A percentile compares a stretch with the other conserved stretches of the same genome.
phyloP scores from a whole-genome alignment of 2,888 invertebrate genomes.

The Chironomus tentans region DNA sequence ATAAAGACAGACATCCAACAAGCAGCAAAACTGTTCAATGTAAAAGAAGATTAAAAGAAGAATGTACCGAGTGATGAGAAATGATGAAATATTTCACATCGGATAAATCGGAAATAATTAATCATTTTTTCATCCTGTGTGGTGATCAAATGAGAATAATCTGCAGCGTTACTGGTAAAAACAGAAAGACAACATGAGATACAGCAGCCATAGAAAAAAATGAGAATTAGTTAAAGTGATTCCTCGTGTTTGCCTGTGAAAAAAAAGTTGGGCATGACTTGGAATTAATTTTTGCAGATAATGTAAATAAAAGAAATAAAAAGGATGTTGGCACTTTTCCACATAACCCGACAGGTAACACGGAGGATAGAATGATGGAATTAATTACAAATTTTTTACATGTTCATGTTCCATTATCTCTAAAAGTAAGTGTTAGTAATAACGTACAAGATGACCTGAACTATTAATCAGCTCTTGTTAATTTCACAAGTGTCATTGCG shows the following conservation, averaged over 20 bases:
- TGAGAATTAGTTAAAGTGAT: not conserved
- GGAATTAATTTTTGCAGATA: conserved; percentile 2
- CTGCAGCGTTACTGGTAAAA: too few species aligned
- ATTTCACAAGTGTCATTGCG: not conserved
- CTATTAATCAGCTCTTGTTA: conserved; percentile 4
- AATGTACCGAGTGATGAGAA: not conserved
- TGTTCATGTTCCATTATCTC: not conserved
- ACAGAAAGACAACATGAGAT: too few species aligned
- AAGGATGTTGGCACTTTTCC: not conserved
- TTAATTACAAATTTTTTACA: not conserved
- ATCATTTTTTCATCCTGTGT: not conserved
- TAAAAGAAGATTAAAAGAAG: not conserved
- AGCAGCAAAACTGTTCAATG: too few species aligned
- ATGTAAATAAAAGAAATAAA: not conserved
- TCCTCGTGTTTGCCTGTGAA: not conserved
- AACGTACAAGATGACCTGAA: not conserved
- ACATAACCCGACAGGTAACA: not conserved
- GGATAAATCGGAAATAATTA: conserved; percentile 7
- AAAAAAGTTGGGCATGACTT: not conserved
- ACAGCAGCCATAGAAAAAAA: not conserved
- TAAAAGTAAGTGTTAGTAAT: not conserved
- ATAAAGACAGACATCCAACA: too few species aligned
- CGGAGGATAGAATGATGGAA: not conserved
- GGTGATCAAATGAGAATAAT: not conserved
- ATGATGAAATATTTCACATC: conserved; percentile 1